Conservation (phyloP, 2,797 vertebrate genomes). For the Poliocrania exsul region DNA sequence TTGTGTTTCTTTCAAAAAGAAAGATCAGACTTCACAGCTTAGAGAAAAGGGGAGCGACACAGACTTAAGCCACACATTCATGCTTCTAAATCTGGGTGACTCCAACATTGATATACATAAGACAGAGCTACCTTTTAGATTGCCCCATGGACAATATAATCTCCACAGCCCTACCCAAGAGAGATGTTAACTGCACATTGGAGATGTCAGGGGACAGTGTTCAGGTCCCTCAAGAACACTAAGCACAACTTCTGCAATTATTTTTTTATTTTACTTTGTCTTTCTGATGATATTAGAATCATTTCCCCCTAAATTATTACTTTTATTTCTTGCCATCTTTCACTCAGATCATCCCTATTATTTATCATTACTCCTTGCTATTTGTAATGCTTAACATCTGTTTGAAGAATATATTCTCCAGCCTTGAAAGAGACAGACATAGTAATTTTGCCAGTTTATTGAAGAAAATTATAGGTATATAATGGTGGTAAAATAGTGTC, state of each 20-base stretch:
- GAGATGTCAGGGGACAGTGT: rapidly evolving
- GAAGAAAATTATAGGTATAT: background rate
- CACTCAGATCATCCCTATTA: slow-evolving; percentile 11
- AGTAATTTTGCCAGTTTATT: background rate
- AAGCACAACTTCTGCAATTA: background rate
- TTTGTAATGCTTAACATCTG: slow-evolving; percentile 38
- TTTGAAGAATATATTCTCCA: background rate
- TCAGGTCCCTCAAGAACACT: background rate
- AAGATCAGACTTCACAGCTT: background rate
- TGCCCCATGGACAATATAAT: background rate
- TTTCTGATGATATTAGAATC: background rate
- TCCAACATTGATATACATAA: background rate
- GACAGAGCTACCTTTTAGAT: background rate
- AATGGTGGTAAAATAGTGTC: background rate
- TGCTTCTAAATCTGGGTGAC: background rate
- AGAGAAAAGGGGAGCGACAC: background rate
- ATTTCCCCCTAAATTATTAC: background rate
- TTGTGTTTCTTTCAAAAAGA: background rate
- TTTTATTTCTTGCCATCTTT: background rate
- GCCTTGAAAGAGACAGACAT: background rate
- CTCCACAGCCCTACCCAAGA: background rate
- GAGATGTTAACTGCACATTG: rapidly evolving
- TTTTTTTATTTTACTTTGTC: background rate
- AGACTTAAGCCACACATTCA: background rate
- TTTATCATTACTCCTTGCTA: slow-evolving; percentile 26